Evolutionary conservation across 2,797 vertebrate genomes (phyloP), one percentile per base, ranked within the genome.

Genomic region (Masticophis lateralis): DNA sequence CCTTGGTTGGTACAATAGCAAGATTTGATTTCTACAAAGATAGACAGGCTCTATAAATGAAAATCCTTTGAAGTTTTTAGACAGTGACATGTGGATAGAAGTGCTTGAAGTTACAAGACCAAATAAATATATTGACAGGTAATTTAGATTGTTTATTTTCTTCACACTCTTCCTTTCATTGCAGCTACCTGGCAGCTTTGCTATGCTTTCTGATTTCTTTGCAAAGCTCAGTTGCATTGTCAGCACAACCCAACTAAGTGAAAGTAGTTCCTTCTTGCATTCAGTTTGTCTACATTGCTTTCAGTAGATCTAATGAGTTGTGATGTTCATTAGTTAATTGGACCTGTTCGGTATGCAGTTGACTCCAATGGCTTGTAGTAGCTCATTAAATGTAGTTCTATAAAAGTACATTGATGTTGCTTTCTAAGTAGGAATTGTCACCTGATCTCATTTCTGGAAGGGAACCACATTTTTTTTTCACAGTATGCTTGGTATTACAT

Each of bases 291-390:
- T 89, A 74, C 20, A 51, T 25, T 66, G 57, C 69, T 91, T 91
- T 89, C 91, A 63, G 90, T 61, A 86, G 86, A 83, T 91, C 87
- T 93, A 93, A 93, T 89, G 87, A 91, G 93, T 89, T 89, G 87
- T 32, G 61, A 87, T 95, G 96, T 95, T 94, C 93, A 96, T 95
- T 92, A 94, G 96, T 79, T 92, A 92, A 95, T 92, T 79, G 90
- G 92, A 92, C 66, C 79, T 88, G 22, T 95, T 96, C 94, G 94
- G 92, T 92, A 92, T 94, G 92, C 93, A 89, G 89, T 27, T 92
- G 93, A 87, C 88, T 92, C 61, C 59, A 91, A 89, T 66, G 94
- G 91, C 93, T 91, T 94, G 95, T 93, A 94, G 92, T 95, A 95
- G 93, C 59, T 88, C 90, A 92, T 94, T 96, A 90, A 94, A 92